phyloP scores from a whole-genome alignment of 2,797 vertebrate genomes.

The Hozukius guyotensis region DNA sequence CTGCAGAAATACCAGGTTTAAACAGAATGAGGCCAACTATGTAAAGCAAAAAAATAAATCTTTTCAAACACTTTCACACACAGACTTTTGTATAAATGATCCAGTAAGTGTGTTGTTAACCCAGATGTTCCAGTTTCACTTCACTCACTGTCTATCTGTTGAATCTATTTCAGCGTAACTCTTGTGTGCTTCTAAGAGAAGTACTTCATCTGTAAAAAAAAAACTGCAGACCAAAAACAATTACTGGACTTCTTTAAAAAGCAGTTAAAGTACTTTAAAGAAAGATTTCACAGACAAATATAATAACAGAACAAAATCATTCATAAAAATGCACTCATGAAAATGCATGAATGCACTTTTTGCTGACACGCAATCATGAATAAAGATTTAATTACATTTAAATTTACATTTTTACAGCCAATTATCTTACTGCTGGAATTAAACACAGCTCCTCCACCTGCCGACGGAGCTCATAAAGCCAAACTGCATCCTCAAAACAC shows the following conservation, averaged over 20 bases:
- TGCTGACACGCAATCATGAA: slow-evolving; percentile 22
- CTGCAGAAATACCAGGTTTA: too few relatives aligned
- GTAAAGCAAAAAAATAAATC: too few relatives aligned
- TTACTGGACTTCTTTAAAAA: not conserved
- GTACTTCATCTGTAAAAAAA: not conserved
- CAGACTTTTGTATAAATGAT: too few relatives aligned
- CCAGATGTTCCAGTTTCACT: not conserved
- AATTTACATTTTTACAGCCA: slow-evolving; percentile 42
- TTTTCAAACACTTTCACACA: too few relatives aligned
- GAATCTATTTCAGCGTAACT: not conserved
- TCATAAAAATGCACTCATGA: slow-evolving; percentile 2
- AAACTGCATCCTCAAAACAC: not conserved
- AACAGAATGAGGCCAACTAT: too few relatives aligned
- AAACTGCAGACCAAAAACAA: not conserved
- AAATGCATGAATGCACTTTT: slow-evolving; percentile 39
- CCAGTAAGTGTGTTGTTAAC: not conserved
- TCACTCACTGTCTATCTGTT: not conserved
- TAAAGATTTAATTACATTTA: slow-evolving; percentile 14
- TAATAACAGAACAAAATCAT: not conserved
- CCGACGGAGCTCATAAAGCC: not conserved
- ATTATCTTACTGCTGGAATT: slow-evolving; percentile 13
- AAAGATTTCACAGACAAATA: not conserved
- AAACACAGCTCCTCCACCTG: slow-evolving; percentile 8
- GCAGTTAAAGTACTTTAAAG: not conserved
- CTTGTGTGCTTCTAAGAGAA: not conserved